These are phyloP conservation scores for Drosophila peninsularis DNA, from an alignment of 2,888 invertebrate species.

Conservation along the genomic window DNA sequence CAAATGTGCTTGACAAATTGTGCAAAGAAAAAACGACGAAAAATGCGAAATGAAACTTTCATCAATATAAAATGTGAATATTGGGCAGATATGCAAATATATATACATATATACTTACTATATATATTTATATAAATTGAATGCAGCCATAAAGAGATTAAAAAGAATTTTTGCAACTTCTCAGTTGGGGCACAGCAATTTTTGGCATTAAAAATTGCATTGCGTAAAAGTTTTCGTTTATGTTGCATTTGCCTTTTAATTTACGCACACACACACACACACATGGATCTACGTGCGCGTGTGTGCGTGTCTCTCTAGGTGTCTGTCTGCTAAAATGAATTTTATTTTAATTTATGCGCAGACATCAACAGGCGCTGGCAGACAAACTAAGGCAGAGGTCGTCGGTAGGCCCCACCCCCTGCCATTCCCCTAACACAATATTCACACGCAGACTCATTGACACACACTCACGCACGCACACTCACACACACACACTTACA, in stretches of 20 bases:
- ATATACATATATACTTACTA: not conserved
- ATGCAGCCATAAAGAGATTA: slow-evolving; percentile 27
- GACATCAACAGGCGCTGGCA: slow-evolving; percentile 45
- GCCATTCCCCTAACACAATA: not conserved
- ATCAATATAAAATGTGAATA: slow-evolving; percentile 56
- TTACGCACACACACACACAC: slow-evolving; percentile 36
- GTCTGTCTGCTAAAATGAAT: slow-evolving; percentile 51
- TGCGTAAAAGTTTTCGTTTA: slow-evolving; percentile 62
- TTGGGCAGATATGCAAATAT: not conserved
- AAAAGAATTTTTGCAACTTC: slow-evolving; percentile 27
- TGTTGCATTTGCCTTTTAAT: slow-evolving; percentile 54
- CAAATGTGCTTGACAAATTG: slow-evolving; percentile 32
- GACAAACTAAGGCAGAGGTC: slow-evolving; percentile 59
- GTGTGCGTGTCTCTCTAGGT: slow-evolving; percentile 15
- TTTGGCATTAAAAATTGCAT: slow-evolving; percentile 58
- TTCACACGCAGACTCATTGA: slow-evolving; percentile 34
- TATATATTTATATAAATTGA: slow-evolving; percentile 19
- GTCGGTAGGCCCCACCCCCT: slow-evolving; percentile 5
- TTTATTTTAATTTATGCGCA: slow-evolving; percentile 75
- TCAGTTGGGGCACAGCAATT: slow-evolving; percentile 3
- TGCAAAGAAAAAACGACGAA: slow-evolving; percentile 1
- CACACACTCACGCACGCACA: slow-evolving; percentile 9
- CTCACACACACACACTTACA: slow-evolving; percentile 7
- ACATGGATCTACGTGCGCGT: not conserved
- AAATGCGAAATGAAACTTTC: slow-evolving; percentile 43